A percentile compares a stretch with the other conserved stretches of the same genome.
Evolutionary conservation across 2,797 vertebrate species (phyloP).

Genomic region (Pachyuromys duprasi): DNA sequence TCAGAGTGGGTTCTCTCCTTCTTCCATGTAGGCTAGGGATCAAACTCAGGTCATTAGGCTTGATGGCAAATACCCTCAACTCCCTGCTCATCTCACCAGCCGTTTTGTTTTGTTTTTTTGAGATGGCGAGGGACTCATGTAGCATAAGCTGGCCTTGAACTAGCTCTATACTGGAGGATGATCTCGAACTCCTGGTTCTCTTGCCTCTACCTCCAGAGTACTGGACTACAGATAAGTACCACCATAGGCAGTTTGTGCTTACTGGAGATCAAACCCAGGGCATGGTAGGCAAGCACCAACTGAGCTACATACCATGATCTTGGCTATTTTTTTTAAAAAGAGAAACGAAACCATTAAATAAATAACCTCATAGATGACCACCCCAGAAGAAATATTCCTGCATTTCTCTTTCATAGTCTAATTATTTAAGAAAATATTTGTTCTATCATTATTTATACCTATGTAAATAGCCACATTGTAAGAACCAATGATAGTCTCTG

Average conservation of each 20-base stretch:
- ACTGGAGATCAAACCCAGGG: neutral
- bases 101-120: neutral
- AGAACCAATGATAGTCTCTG: neutral
- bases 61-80: neutral
- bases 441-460: conserved; percentile 10
- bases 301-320: too few relatives aligned
- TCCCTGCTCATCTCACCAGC: neutral
- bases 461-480: neutral
- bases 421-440: conserved; percentile 43
- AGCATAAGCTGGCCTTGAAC: neutral
- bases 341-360: neutral
- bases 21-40: neutral
- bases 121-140: neutral
- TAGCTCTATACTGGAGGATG: neutral
- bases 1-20: neutral
- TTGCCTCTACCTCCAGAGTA: neutral
- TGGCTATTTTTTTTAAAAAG: neutral
- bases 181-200: neutral
- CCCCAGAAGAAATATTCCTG: neutral
- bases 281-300: neutral
- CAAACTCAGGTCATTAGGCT: neutral
- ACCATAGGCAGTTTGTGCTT: neutral
- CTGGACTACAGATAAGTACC: neutral
- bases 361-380: neutral
- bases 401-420: conserved; percentile 28